Conservation (phyloP, 2,113 vertebrate genomes). For the Pangasianodon gigas region DNA sequence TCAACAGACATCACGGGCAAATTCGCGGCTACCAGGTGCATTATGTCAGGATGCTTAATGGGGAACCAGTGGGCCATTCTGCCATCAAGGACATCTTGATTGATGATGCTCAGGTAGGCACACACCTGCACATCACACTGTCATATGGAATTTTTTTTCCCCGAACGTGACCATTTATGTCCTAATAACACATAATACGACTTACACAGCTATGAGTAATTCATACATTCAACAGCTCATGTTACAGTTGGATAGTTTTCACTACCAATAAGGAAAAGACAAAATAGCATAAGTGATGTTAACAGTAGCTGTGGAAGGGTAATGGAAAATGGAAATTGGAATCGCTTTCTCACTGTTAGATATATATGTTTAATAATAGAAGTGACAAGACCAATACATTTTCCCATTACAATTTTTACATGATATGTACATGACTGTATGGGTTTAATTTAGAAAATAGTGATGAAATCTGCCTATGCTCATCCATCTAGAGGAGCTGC, state of each 20-base stretch:
- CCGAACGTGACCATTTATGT: background rate
- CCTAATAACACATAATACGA: background rate
- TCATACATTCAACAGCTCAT: background rate
- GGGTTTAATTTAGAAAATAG: constrained; percentile 30
- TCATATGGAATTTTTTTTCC: background rate
- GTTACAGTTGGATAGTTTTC: background rate
- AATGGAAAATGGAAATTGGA: constrained; percentile 3
- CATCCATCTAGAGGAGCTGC: background rate
- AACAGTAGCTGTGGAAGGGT: background rate
- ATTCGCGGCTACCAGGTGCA: constrained; percentile 99
- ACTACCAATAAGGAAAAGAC: background rate
- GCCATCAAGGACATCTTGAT: constrained; percentile 97
- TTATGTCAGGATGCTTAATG: constrained; percentile 95
- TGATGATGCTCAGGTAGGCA: constrained; percentile 92
- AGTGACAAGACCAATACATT: constrained; percentile 19
- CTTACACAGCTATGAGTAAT: background rate
- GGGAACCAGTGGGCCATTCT: constrained; percentile 92
- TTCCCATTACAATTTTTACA: background rate
- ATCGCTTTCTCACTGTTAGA: background rate
- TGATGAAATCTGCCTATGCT: constrained; percentile 8
- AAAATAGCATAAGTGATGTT: background rate
- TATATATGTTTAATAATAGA: constrained; percentile 16
- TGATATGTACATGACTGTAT: constrained; percentile 8
- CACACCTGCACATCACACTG: constrained; percentile 25
- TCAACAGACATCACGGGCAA: constrained; percentile 97